A percentile compares a stretch with the other conserved stretches of the same genome.
Evolutionary conservation across 2,888 invertebrate species (phyloP).

Genomic region (Campoplex nolae): DNA sequence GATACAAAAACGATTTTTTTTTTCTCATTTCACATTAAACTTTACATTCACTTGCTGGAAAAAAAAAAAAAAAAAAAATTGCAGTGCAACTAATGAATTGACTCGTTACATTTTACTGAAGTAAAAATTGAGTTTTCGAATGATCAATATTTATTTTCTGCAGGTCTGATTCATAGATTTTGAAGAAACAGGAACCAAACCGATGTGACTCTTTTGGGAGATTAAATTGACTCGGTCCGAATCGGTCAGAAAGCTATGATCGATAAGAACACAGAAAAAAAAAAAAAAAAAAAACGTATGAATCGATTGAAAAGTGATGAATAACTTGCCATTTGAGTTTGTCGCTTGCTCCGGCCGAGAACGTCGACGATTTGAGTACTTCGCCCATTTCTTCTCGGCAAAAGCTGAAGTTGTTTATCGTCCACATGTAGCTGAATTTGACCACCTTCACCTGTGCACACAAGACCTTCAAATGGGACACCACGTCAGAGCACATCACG

Average conservation of each 20-base stretch:
- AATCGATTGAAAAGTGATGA: background rate
- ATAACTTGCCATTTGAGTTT: slow-evolving; percentile 97
- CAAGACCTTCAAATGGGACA: slow-evolving; percentile 82
- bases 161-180: too few relatives aligned
- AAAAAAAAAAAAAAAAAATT: background rate
- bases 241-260: background rate
- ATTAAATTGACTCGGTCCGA: too few relatives aligned
- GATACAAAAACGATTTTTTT: background rate
- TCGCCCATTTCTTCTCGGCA: slow-evolving; percentile 99
- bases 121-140: background rate
- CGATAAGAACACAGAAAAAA: background rate
- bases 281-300: background rate
- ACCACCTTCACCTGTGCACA: slow-evolving; percentile 98
- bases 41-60: background rate
- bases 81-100: background rate
- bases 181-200: too few relatives aligned
- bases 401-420: slow-evolving; percentile 99
- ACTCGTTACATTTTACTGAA: background rate
- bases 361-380: slow-evolving; percentile 99
- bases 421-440: slow-evolving; percentile 99
- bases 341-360: slow-evolving; percentile 99
- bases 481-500: slow-evolving; percentile 78
- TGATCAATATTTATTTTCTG: too few relatives aligned
- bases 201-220: too few relatives aligned
- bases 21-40: background rate